Base-by-base conservation (phyloP, 2,888 invertebrate species). In the Coenonympha arcania region DNA sequence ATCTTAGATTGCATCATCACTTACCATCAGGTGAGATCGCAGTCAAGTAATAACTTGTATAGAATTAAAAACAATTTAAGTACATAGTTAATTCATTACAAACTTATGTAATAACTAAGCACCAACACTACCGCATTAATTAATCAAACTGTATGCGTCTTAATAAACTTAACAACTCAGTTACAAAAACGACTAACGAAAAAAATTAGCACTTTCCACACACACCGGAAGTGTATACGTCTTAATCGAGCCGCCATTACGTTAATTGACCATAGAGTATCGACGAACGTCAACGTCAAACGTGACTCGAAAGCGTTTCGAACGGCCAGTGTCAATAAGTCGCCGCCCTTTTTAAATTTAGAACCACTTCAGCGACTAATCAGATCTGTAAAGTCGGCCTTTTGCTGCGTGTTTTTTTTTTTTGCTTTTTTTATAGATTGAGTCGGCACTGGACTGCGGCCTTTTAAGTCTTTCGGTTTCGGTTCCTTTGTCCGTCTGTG, bases 291-390 rank as follows among this genome's bases (percentile, higher is more conserved):
- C 37, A 39, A 39, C 37, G 22, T 39, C 37, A 39, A 39, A 67
- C 66, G 68, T 66, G 69, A 71, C 71, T 75, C 73, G 72, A 77
- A 78, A 81, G 77, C 75, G 70, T 77, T 69, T 44, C 71, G 65
- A 71, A 64, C 71, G 64, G 64, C 62, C 63, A 65, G 61, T 77
- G 84, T 83, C 79, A 84, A 85, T 73, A 84, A 61, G 62, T 68
- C 63, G 70, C 66, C 66, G 73, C 75, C 74, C 75, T 76, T 80
- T 79, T 82, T 77, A 83, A 82, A 83, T 81, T 80, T 80, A 81
- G 82, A 83, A 83, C 79, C 83, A 82, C 84, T 83, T 79, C 80
- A 78, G 63, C 66, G 62, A 66, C 76, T 84, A 85, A 85, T 83
- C 76, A 84, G 82, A 79, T 82, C 69, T 73, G 85, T 85, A 85